phyloP scores from a whole-genome alignment of 2,797 vertebrate genomes.

The Myotis planiceps region DNA sequence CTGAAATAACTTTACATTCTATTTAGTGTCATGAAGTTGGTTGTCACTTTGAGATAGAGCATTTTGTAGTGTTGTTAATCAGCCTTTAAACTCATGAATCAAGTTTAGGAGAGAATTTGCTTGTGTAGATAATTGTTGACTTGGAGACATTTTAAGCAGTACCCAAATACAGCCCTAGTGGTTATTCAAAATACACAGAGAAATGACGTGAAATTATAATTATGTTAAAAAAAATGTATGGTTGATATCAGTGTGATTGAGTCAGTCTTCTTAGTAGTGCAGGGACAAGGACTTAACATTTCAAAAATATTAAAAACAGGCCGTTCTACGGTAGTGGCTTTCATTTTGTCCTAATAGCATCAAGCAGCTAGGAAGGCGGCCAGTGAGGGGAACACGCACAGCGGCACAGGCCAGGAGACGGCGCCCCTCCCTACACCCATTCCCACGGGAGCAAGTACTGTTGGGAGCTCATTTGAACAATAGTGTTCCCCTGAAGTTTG shows the following conservation, averaged over 20 bases:
- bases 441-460: neutral
- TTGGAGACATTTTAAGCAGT: neutral
- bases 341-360: neutral
- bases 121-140: neutral
- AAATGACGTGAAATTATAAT: neutral
- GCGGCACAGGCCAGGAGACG: neutral
- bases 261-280: neutral
- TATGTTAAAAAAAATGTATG: neutral
- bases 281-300: neutral
- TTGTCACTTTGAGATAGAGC: neutral
- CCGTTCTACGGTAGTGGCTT: neutral
- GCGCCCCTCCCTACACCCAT: neutral
- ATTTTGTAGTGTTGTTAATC: neutral
- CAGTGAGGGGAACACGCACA: neutral
- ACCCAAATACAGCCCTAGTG: neutral
- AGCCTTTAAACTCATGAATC: constrained; percentile 9
- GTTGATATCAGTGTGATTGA: neutral
- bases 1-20: neutral
- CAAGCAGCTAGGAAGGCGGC: neutral
- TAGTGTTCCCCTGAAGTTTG: constrained; percentile 1
- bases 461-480: neutral
- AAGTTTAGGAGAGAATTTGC: neutral
- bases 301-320: neutral
- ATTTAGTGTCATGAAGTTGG: neutral
- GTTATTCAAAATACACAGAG: neutral